These are phyloP conservation scores for Amblyornis subalaris DNA, from an alignment of 2,113 vertebrate genomes.

Conservation along the genomic window DNA sequence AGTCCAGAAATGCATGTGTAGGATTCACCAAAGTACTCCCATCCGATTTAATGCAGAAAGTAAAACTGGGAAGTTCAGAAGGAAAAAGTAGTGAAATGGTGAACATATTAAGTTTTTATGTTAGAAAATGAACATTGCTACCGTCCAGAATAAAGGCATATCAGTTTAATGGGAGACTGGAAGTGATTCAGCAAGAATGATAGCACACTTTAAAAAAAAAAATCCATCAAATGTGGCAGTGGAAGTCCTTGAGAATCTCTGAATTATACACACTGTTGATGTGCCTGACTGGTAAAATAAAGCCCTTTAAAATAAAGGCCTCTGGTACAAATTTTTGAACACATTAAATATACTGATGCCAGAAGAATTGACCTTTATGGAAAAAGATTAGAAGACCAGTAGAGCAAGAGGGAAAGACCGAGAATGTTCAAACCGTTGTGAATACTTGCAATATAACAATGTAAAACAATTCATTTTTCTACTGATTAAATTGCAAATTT, in stretches of 20 bases:
- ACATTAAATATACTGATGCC: constrained; percentile 28
- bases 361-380: constrained; percentile 47
- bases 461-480: constrained; percentile 16
- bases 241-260: constrained; percentile 17
- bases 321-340: constrained; percentile 22
- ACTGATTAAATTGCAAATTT: constrained; percentile 29
- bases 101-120: constrained; percentile 1
- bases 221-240: background rate
- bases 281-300: constrained; percentile 17
- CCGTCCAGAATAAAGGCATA: constrained; percentile 8
- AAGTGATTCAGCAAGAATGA: constrained; percentile 15
- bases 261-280: background rate
- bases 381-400: constrained; percentile 44
- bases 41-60: background rate
- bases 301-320: constrained; percentile 11
- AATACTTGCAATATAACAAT: background rate
- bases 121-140: background rate
- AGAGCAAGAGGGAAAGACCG: background rate
- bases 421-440: background rate
- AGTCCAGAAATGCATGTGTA: background rate
- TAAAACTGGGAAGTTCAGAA: background rate
- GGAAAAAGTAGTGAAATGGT: background rate
- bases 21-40: constrained; percentile 1
- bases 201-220: background rate
- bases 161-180: background rate